Evolutionary conservation across 2,888 invertebrate genomes (phyloP), one percentile per base, ranked within the genome.

Genomic region (Athetis lepigone): DNA sequence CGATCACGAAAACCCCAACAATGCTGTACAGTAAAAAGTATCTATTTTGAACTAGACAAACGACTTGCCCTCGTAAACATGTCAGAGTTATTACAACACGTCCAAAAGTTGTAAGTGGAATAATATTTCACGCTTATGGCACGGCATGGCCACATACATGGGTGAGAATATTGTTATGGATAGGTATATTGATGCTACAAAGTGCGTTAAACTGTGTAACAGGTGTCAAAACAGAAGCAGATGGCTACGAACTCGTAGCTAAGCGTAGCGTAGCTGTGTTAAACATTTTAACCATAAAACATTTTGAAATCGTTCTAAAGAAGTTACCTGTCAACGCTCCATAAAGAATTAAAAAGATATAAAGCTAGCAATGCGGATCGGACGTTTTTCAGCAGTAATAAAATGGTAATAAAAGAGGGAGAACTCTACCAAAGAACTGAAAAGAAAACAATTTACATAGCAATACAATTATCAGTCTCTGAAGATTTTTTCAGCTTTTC

Each of bases 191-290:
- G 13, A 51, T 37, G 40, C 27, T 54, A 54, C 61, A 58, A 58
- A 68, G 71, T 69, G 70, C 74, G 80, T 62, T 83, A 68, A 60
- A 79, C 73, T 83, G 79, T 72, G 77, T 78, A 86, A 84, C 88
- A 91, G 88, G 88, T 90, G 88, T 88, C 84, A 80, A 84, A 86
- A 86, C 79, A 80, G 77, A 70, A 47, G 75, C 81, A 84, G 79
- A 81, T 85, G 80, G 80, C 33, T 67, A 42, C 40, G 25, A 58
- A 43, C 49, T 50, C 56, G 29, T 9, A 54, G 29, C 33, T 33
- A 33, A 33, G 4, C 33, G 33, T 13, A 29, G 2, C 29, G 29
- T 29, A 9, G 27, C 65, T 52, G 60, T 16, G 25, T 47, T 65
- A 27, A 59, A 57, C 57, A 73, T 71, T 79, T 79, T 71, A 54